A percentile compares a stretch with the other conserved stretches of the same genome.
Conservation (phyloP, 2,113 vertebrate species). For the Ranitomeya imitator region DNA sequence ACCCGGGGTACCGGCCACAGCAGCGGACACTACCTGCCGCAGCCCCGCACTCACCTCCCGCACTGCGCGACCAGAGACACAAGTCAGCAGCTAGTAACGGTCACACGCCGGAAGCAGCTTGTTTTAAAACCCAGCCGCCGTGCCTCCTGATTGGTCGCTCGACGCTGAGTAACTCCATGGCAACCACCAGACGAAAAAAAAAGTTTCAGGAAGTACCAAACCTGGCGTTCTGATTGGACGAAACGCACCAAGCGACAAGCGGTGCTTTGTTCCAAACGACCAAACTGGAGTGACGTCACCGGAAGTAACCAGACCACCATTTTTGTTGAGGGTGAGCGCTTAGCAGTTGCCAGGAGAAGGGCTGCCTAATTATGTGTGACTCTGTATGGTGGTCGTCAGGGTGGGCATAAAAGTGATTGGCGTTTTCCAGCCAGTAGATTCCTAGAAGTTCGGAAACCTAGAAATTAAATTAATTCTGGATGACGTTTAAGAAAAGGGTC, state of each 20-base stretch:
- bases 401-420: no score
- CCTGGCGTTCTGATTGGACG: background rate
- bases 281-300: background rate
- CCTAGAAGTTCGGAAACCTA: no score
- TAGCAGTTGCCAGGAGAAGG: background rate
- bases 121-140: slow-evolving; percentile 31
- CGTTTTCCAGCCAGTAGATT: no score
- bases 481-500: no score
- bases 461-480: no score
- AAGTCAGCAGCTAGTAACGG: background rate
- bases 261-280: slow-evolving; percentile 2
- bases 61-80: no score
- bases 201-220: background rate
- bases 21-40: no score
- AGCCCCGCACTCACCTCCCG: background rate
- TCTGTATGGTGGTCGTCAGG: background rate
- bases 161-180: background rate
- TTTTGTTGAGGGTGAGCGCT: background rate
- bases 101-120: background rate
- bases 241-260: background rate
- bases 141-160: slow-evolving; percentile 9
- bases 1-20: no score
- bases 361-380: background rate
- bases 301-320: background rate
- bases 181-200: background rate